Evolutionary conservation across 2,888 invertebrate species (phyloP).

Genomic region (Argyresthia albistria): DNA sequence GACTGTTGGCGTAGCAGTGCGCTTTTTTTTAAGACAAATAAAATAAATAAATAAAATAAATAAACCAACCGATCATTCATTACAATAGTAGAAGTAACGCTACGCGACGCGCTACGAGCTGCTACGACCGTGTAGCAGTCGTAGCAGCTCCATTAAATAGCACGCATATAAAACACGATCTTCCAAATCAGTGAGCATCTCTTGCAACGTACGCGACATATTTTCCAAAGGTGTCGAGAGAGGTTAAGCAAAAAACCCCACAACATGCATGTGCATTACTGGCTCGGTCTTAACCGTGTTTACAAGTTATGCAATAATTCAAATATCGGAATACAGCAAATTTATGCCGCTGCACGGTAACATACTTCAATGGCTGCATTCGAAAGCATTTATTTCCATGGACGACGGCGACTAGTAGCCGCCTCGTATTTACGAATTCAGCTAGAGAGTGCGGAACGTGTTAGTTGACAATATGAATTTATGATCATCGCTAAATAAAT

Average conservation of each 20-base stretch:
- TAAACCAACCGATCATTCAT: too few relatives aligned
- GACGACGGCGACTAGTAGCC: conserved; percentile 33
- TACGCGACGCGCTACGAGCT: too few relatives aligned
- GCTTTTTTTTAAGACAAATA: too few relatives aligned
- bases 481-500: conserved; percentile 57
- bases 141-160: too few relatives aligned
- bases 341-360: conserved; percentile 63
- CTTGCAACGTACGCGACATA: neutral
- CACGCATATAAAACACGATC: too few relatives aligned
- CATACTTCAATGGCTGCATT: conserved; percentile 65
- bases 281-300: conserved; percentile 53
- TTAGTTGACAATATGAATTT: conserved; percentile 62
- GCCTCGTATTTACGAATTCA: conserved; percentile 51
- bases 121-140: too few relatives aligned
- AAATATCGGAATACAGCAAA: conserved; percentile 59
- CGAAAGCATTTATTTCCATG: conserved; percentile 65
- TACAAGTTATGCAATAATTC: conserved; percentile 69
- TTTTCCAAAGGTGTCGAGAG: conserved; percentile 10
- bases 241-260: conserved; percentile 6
- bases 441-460: conserved; percentile 41
- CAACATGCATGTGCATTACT: conserved; percentile 34
- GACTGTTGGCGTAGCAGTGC: too few relatives aligned
- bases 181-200: too few relatives aligned
- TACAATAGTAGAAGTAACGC: too few relatives aligned
- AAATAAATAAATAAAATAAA: too few relatives aligned